Evolutionary conservation across 92 coral and sea anemone species (phyloP).

Genomic region (Actinostola sp.): DNA sequence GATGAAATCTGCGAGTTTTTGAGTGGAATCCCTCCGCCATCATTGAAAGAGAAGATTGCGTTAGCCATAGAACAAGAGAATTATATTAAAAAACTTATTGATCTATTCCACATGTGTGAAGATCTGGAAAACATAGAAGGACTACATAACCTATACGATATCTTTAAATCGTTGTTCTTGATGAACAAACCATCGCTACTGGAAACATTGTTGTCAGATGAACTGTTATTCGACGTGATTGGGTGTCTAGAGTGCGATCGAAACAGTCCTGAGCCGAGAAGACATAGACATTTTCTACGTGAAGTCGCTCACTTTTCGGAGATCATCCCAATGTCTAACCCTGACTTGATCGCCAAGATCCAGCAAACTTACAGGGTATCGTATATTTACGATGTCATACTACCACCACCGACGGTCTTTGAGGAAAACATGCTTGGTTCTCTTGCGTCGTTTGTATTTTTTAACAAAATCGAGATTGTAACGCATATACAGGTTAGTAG

Average conservation of each 20-base stretch:
- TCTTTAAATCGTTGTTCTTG: constrained; percentile 92
- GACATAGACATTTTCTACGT: constrained; percentile 88
- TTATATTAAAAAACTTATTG: constrained; percentile 87
- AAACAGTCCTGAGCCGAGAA: constrained; percentile 68
- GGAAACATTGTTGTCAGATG: constrained; percentile 89
- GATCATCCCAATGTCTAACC: constrained; percentile 93
- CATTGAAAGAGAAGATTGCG: constrained; percentile 91
- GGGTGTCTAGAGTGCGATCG: constrained; percentile 98
- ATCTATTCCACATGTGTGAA: constrained; percentile 97
- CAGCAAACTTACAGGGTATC: constrained; percentile 97
- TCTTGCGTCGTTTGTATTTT: constrained; percentile 87
- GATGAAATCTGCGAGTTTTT: constrained; percentile 92
- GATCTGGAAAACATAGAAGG: constrained; percentile 98
- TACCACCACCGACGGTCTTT: constrained; percentile 94
- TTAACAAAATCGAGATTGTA: constrained; percentile 98
- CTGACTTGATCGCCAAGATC: constrained; percentile 88
- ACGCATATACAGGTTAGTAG: constrained; percentile 96
- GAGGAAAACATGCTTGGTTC: constrained; percentile 96
- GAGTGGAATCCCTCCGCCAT: constrained; percentile 92
- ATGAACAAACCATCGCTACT: constrained; percentile 94
- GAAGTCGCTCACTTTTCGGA: constrained; percentile 90
- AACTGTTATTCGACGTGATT: constrained; percentile 83
- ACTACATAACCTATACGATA: constrained; percentile 88
- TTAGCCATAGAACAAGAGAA: constrained; percentile 96
- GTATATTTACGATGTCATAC: constrained; percentile 91